Conservation (phyloP, 2,113 vertebrate species). For the Callospermophilus lateralis region DNA sequence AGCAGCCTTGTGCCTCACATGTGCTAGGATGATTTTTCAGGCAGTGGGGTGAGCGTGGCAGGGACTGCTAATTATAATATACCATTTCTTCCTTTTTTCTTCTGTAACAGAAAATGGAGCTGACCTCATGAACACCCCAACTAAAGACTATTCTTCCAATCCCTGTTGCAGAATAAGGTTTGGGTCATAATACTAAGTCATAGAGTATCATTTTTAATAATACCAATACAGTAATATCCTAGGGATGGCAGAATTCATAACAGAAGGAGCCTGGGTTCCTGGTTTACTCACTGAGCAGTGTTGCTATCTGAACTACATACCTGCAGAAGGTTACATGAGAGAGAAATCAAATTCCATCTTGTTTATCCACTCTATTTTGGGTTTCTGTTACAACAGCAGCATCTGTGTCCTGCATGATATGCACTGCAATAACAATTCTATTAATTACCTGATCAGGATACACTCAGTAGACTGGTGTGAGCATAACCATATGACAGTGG, state of each 20-base stretch:
- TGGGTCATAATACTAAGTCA: background rate
- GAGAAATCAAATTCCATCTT: background rate
- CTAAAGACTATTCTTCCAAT: background rate
- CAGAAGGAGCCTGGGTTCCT: background rate
- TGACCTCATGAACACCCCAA: background rate
- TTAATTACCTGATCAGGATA: background rate
- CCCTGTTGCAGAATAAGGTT: background rate
- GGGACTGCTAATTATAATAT: background rate
- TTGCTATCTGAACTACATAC: background rate
- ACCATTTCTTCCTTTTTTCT: constrained; percentile 1
- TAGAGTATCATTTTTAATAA: background rate
- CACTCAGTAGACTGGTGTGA: background rate
- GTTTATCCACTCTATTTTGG: background rate
- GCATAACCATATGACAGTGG: background rate
- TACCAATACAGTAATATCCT: background rate
- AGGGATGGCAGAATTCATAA: background rate
- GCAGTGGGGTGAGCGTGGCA: background rate
- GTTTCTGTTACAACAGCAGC: constrained; percentile 28
- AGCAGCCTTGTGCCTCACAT: background rate
- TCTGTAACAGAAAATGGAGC: background rate
- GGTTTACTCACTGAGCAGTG: background rate
- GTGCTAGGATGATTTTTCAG: background rate
- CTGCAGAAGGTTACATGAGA: background rate
- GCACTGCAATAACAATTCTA: background rate
- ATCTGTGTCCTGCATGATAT: background rate